Base-by-base conservation (phyloP, 1,140 invertebrate genomes). In the Bombus consobrinus region DNA sequence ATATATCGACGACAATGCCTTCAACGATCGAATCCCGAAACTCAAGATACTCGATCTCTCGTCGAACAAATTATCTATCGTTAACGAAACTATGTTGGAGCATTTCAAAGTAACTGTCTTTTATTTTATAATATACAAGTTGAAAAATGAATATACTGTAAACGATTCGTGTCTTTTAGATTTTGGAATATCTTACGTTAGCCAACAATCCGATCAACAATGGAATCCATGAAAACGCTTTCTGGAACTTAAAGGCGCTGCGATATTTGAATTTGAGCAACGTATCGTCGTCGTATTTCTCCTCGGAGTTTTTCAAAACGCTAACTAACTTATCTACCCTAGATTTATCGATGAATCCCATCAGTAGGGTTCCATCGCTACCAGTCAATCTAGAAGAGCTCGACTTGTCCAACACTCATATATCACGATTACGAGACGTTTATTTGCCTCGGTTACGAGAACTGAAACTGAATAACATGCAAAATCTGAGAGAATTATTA, bases 21-120 rank as follows among this genome's bases (percentile, higher is more conserved):
- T 95, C 1, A 95, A 93, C 81, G 64, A 93, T n/a, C 88, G 93
- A 86, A 88, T 94, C 39, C 83, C 92, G 3, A 94, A 94, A 43
- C 85, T 95, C 1, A 92, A 93, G 85, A 81, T 93, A 68, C 80
- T 95, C 41, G 95, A 95, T 86, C 86, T 95, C 1, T 95, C 95
- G 1, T 94, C 75, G 71, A 95, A 95, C 74, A 88, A 87, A 88
- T 87, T 95, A 47, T 89, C 87, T 8, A 83, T 94, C 6, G 87
- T 95, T 8, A 95, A 95, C 41, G 94, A 95, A 66, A 94, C 94
- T 0, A 95, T 95, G 94, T 41, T 95, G 25, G 92, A 94, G 78
- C 92, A 95, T 72, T 93, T 95, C 87, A 93, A 91, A 93, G 95
- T 95, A 93, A 86, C 0, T 22, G 47, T 10, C 9, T 64, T 1